These are phyloP conservation scores for Calcarius lapponicus DNA, from an alignment of 2,797 vertebrate genomes.

Conservation along the genomic window DNA sequence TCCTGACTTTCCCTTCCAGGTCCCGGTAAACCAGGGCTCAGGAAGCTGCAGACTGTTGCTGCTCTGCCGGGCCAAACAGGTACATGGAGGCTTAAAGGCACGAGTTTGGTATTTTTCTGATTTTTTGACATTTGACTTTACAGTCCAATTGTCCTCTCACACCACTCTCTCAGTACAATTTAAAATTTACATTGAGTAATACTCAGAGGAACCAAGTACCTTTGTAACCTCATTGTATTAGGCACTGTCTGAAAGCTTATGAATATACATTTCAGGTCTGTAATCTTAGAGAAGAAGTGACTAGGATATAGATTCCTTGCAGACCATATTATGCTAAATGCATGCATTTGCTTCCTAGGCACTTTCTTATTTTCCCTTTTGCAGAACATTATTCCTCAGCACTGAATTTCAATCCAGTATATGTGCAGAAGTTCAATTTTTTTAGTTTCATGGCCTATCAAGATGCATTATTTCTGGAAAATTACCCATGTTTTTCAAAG, in stretches of 20 bases:
- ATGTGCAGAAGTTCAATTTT: background rate
- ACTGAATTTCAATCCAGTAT: background rate
- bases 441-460: background rate
- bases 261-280: conserved; percentile 19
- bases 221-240: background rate
- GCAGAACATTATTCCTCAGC: background rate
- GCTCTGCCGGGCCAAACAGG: background rate
- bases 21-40: background rate
- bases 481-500: background rate
- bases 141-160: background rate
- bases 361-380: background rate
- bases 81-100: background rate
- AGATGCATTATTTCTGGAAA: background rate
- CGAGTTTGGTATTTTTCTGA: background rate
- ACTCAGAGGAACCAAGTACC: background rate
- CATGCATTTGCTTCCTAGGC: background rate
- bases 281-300: background rate
- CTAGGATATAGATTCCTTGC: background rate
- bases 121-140: background rate
- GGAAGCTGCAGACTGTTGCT: background rate
- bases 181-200: background rate
- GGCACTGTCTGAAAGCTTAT: conserved; percentile 1
- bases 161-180: background rate
- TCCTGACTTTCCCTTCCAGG: background rate
- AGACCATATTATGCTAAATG: background rate